A percentile compares a stretch with the other conserved stretches of the same genome.
Evolutionary conservation across 2,888 invertebrate species (phyloP).

Genomic region (Pediacus dermestoides): DNA sequence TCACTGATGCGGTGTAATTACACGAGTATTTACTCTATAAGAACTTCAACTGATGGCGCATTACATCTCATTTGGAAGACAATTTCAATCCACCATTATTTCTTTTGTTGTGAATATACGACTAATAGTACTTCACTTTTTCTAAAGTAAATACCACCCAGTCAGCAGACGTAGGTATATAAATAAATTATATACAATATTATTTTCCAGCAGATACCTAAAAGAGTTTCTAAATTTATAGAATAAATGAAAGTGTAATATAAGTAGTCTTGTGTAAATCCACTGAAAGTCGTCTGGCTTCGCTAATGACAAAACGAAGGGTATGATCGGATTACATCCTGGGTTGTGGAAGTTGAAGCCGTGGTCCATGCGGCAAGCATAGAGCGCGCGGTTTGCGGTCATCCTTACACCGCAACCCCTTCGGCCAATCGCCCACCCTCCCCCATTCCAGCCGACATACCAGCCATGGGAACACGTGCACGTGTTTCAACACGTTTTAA

Average conservation of each 20-base stretch:
- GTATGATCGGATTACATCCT: constrained; percentile 25
- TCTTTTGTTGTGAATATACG: no score
- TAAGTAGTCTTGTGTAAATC: constrained; percentile 9
- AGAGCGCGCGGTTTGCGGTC: constrained; percentile 24
- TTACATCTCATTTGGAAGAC: no score
- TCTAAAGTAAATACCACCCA: not conserved
- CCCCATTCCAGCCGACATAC: constrained; percentile 17
- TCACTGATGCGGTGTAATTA: no score
- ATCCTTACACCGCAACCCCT: constrained; percentile 22
- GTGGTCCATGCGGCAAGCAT: constrained; percentile 19
- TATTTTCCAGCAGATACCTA: not conserved
- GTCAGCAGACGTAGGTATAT: not conserved
- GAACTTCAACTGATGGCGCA: no score
- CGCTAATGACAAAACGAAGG: constrained; percentile 28
- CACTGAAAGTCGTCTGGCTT: constrained; percentile 19
- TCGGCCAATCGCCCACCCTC: constrained; percentile 16
- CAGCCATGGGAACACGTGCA: constrained; percentile 19
- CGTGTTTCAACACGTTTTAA: constrained; percentile 15
- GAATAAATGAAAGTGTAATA: no score
- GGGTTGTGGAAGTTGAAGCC: constrained; percentile 24
- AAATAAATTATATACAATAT: not conserved
- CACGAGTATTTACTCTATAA: no score
- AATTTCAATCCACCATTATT: no score
- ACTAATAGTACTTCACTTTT: no score
- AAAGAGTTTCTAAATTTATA: no score